phyloP scores from a whole-genome alignment of 2,113 vertebrate species.

The Platysternon megacephalum region DNA sequence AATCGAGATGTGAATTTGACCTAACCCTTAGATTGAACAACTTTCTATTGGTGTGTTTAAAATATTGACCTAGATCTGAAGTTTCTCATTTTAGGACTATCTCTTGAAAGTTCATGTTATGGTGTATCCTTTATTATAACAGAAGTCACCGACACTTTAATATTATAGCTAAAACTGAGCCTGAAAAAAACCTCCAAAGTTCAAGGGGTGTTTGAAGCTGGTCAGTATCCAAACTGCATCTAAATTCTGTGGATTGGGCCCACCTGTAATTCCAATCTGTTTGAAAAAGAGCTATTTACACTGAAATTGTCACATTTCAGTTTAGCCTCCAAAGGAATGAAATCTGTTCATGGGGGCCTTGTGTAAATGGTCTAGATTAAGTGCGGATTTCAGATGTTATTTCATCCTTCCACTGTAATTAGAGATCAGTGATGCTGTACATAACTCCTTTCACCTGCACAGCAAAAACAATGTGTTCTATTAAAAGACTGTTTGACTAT shows the following conservation, averaged over 20 bases:
- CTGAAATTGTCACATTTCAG: background rate
- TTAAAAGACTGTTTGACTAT: conserved; percentile 21
- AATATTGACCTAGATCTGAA: background rate
- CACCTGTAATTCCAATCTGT: background rate
- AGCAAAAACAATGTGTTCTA: conserved; percentile 29
- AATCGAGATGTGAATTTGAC: background rate
- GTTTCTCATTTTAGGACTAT: background rate
- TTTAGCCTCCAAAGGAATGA: background rate
- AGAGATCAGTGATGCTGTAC: conserved; percentile 27
- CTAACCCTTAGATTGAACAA: background rate
- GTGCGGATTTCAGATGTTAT: conserved; percentile 7
- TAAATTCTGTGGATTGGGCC: background rate
- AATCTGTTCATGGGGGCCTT: conserved; percentile 9
- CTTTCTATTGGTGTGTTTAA: background rate
- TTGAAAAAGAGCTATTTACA: background rate
- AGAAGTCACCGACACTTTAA: background rate
- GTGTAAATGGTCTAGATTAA: background rate
- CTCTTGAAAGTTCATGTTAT: background rate
- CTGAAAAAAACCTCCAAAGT: background rate
- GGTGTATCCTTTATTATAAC: background rate
- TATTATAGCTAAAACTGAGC: background rate
- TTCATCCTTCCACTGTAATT: conserved; percentile 57
- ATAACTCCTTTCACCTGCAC: conserved; percentile 8
- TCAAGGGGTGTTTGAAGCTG: too few relatives aligned
- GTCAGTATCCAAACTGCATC: background rate